Evolutionary conservation across 2,888 invertebrate genomes (phyloP).

Genomic region (Drosophila flavopinicola): DNA sequence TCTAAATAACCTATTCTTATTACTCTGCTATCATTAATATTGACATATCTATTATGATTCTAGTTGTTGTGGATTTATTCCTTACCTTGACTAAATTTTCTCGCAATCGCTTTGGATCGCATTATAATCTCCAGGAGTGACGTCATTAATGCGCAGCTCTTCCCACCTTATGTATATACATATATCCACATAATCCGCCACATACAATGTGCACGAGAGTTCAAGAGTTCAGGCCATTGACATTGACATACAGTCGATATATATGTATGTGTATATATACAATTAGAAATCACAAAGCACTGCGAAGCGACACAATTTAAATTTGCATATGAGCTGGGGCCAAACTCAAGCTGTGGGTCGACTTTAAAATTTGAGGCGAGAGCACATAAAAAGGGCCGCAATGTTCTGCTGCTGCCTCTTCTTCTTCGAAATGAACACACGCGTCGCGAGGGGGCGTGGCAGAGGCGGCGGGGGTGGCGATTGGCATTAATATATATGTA

Average conservation of each 20-base stretch:
- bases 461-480: background rate
- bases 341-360: constrained; percentile 3
- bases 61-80: too few species aligned
- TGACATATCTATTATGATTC: background rate
- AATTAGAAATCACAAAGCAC: constrained; percentile 72
- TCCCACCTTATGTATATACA: too few species aligned
- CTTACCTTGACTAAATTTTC: constrained; percentile 83
- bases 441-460: constrained; percentile 28
- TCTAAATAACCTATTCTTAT: too few species aligned
- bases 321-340: constrained; percentile 56
- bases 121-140: constrained; percentile 82
- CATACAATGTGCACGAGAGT: constrained; percentile 28
- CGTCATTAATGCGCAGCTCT: constrained; percentile 74
- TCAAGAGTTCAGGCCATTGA: constrained; percentile 64
- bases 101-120: constrained; percentile 84
- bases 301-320: constrained; percentile 60
- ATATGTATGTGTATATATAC: constrained; percentile 29
- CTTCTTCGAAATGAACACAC: constrained; percentile 40
- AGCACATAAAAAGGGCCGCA: constrained; percentile 23
- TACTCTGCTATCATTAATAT: too few species aligned
- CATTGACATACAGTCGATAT: constrained; percentile 64
- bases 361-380: constrained; percentile 48
- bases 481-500: constrained; percentile 14
- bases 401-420: constrained; percentile 32
- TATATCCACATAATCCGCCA: constrained; percentile 30